Conservation (phyloP, 2,888 invertebrate species). For the Himalopsyche japonica region DNA sequence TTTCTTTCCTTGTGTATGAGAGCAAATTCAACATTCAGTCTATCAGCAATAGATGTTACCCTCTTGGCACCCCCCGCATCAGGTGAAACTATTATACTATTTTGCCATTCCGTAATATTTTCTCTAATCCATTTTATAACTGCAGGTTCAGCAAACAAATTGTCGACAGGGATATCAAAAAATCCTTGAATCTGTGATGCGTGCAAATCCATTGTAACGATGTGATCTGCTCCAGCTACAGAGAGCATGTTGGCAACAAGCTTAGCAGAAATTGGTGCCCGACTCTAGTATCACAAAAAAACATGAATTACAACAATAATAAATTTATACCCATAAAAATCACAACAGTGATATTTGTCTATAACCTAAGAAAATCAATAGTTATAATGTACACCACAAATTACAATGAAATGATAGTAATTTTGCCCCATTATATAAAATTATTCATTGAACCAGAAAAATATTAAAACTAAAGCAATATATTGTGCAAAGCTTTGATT, state of each 20-base stretch:
- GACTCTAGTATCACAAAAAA: conserved; percentile 55
- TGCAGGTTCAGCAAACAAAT: conserved; percentile 88
- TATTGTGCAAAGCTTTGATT: too few relatives aligned
- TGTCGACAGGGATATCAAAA: conserved; percentile 92
- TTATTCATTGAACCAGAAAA: too few relatives aligned
- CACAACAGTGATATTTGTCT: too few relatives aligned
- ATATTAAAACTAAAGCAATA: too few relatives aligned
- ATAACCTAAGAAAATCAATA: too few relatives aligned
- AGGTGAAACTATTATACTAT: conserved; percentile 87
- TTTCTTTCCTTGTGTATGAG: conserved; percentile 91
- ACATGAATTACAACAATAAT: too few relatives aligned
- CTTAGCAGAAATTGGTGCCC: conserved; percentile 89
- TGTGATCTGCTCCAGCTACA: conserved; percentile 89
- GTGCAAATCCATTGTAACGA: conserved; percentile 91
- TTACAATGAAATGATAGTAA: too few relatives aligned
- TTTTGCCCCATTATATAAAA: too few relatives aligned
- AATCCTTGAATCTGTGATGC: conserved; percentile 93
- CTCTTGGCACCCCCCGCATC: conserved; percentile 93
- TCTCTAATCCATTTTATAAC: conserved; percentile 91
- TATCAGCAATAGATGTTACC: conserved; percentile 87
- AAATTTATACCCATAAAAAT: too few relatives aligned
- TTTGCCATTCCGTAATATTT: conserved; percentile 85
- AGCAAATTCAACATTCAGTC: conserved; percentile 89
- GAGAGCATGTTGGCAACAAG: conserved; percentile 88
- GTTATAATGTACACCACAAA: too few relatives aligned